These are phyloP conservation scores for Idaea aversata DNA, from an alignment of 2,888 invertebrate genomes.

Conservation along the genomic window DNA sequence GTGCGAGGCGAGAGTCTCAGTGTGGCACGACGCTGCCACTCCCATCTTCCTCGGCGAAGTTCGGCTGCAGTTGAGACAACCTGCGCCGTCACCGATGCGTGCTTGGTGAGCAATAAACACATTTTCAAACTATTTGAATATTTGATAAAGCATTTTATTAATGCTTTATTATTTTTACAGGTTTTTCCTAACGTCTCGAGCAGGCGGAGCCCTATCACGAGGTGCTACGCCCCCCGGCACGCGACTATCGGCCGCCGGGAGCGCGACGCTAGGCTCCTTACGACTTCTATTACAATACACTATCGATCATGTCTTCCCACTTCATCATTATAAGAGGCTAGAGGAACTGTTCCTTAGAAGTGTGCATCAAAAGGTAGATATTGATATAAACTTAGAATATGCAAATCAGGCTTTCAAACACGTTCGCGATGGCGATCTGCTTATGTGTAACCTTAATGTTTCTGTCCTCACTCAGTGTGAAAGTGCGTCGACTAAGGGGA, in stretches of 20 bases:
- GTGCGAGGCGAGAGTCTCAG: constrained; percentile 88
- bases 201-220: constrained; percentile 83
- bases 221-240: constrained; percentile 89
- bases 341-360: constrained; percentile 88
- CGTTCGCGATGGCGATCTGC: not conserved
- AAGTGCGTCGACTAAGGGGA: too few relatives aligned
- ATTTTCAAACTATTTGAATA: not conserved
- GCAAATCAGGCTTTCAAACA: not conserved
- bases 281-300: constrained; percentile 93
- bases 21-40: constrained; percentile 93
- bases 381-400: not conserved
- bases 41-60: constrained; percentile 95
- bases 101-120: constrained; percentile 84
- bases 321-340: constrained; percentile 88
- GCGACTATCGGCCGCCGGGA: constrained; percentile 80
- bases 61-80: constrained; percentile 87
- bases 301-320: constrained; percentile 93
- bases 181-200: constrained; percentile 82
- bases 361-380: constrained; percentile 81
- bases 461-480: too few relatives aligned
- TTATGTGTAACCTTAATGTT: too few relatives aligned
- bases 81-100: constrained; percentile 66
- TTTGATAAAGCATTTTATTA: not conserved
- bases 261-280: constrained; percentile 87
- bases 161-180: constrained; percentile 53